Base-by-base conservation (phyloP, 2,888 invertebrate genomes). In the Plusia festucae region DNA sequence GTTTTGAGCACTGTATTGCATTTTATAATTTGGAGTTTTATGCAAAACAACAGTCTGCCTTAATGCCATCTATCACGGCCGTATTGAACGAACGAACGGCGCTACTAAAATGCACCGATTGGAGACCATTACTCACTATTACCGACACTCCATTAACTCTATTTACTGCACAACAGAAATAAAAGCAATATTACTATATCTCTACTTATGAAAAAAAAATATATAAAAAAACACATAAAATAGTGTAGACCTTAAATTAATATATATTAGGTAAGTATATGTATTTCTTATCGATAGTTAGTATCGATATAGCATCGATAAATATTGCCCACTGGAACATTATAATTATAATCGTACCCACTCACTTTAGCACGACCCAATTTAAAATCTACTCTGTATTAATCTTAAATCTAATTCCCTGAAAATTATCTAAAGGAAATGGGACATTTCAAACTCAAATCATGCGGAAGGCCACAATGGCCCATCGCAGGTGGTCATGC, bases 401-500 rank as follows among this genome's bases (percentile, higher is more conserved):
- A 9, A 6, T 11, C 18, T 20, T 11, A 2, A 11, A 18, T 20
- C 18, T 20, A 49, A 49, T 9, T 20, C 13, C 3, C 46, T 11
- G 1, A 18, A 11, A 49, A 18, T 16, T 46, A 49, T 49, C 20
- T 49, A 49, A 49, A 49, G 46, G 46, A 20, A 49, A 20, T 49
- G 20, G 20, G 46, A 20, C 18, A 20, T 49, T 20, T 49, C 18
- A 4, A 20, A 9, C 46, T 53, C 65, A 69, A 80, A 78, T 81
- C 73, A 70, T 68, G 70, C 65, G 56, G 61, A 40, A 65, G 58
- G 61, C 61, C 65, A 76, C 68, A 76, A 81, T 78, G 79, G 81
- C 55, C 53, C 68, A 64, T 62, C 61, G 73, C 67, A 82, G 82
- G 84, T 84, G 84, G 67, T 74, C 88, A 86, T 85, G 87, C 88